A percentile compares a stretch with the other conserved stretches of the same genome.
Conservation (phyloP, 2,113 vertebrate species). For the Oryzias javanicus region DNA sequence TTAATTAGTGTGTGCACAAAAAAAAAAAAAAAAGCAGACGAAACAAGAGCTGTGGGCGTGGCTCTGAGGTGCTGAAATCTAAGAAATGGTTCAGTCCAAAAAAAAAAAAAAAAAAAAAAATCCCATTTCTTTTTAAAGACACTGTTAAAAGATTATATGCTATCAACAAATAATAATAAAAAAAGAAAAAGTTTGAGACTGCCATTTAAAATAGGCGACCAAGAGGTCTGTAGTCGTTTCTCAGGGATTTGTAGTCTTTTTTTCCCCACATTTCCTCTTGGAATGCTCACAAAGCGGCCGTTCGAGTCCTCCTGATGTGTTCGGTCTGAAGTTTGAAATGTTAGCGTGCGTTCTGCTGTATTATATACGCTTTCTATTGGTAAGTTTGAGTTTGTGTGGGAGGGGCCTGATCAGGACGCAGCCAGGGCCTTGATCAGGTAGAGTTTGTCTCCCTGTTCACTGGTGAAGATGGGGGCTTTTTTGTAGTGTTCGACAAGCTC, state of each 20-base stretch:
- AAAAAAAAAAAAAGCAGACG: not conserved
- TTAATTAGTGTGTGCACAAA: constrained; percentile 49
- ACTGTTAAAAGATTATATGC: constrained; percentile 73
- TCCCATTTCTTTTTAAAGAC: constrained; percentile 71
- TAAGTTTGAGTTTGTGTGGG: constrained; percentile 11
- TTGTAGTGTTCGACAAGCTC: constrained; percentile 95
- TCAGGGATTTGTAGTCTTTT: constrained; percentile 61
- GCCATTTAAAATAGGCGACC: constrained; percentile 70
- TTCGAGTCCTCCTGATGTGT: constrained; percentile 66
- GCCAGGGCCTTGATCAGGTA: constrained; percentile 87
- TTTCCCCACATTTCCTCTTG: constrained; percentile 60
- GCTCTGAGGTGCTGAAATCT: constrained; percentile 27
- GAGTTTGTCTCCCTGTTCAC: constrained; percentile 91
- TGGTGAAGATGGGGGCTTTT: constrained; percentile 93
- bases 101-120: constrained; percentile 38
- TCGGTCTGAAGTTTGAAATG: constrained; percentile 62
- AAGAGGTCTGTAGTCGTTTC: constrained; percentile 65
- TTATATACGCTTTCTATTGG: constrained; percentile 38
- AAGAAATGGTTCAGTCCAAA: constrained; percentile 25
- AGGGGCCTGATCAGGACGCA: constrained; percentile 78
- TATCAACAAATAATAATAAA: constrained; percentile 54
- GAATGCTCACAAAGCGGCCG: constrained; percentile 72
- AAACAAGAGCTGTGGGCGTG: constrained; percentile 27
- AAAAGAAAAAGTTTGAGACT: constrained; percentile 68
- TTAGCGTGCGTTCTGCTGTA: constrained; percentile 56